Conservation (phyloP, 2,113 vertebrate genomes). For the Takifugu flavidus region DNA sequence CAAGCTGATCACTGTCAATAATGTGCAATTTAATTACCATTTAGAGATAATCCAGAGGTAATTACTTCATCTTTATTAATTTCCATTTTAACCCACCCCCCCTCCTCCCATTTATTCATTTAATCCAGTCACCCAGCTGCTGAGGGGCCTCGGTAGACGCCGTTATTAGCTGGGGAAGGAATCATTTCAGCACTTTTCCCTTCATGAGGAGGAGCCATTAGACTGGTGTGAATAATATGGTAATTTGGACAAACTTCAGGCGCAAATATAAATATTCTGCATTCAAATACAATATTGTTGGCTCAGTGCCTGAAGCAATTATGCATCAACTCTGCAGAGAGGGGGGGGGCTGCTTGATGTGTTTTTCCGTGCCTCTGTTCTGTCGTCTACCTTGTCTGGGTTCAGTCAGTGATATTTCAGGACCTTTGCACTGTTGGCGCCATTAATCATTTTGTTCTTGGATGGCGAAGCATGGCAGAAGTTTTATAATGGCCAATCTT, state of each 20-base stretch:
- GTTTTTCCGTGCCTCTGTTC: neutral
- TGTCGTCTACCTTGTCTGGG: neutral
- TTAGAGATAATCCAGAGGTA: slow-evolving; percentile 64
- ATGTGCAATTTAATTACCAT: slow-evolving; percentile 63
- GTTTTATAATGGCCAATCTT: no score
- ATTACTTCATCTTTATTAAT: slow-evolving; percentile 66
- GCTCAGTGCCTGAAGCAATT: slow-evolving; percentile 24
- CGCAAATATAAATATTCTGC: slow-evolving; percentile 19
- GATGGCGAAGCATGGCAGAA: no score
- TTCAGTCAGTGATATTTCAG: neutral
- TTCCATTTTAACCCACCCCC: slow-evolving; percentile 51
- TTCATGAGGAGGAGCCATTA: slow-evolving; percentile 15
- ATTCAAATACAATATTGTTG: slow-evolving; percentile 36
- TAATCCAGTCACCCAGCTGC: slow-evolving; percentile 30
- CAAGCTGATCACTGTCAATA: slow-evolving; percentile 46
- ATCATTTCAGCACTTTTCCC: slow-evolving; percentile 26
- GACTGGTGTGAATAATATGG: slow-evolving; percentile 47
- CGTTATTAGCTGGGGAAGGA: slow-evolving; percentile 18
- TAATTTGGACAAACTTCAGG: slow-evolving; percentile 37
- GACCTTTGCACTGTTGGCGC: no score
- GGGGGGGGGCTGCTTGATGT: slow-evolving; percentile 7
- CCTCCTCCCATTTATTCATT: slow-evolving; percentile 37
- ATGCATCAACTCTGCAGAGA: slow-evolving; percentile 12
- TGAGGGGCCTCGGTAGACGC: slow-evolving; percentile 17
- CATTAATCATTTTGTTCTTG: no score